Evolutionary conservation across 2,113 vertebrate species (phyloP).

Genomic region (Clarias macrocephalus): DNA sequence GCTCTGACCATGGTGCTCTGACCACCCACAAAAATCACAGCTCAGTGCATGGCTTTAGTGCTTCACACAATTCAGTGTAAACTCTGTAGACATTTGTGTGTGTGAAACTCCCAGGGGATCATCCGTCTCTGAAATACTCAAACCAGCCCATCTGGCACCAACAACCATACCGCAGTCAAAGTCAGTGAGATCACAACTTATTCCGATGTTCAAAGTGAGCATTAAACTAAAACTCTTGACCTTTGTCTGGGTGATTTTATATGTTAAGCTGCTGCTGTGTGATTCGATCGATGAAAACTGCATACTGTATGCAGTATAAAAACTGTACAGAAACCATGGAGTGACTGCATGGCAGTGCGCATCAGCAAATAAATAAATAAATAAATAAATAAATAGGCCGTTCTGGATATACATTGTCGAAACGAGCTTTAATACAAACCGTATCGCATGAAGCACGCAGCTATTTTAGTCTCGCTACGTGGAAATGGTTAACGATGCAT

Average conservation of each 20-base stretch:
- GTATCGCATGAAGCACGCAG: neutral
- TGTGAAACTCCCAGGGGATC: neutral
- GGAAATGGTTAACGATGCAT: conserved; percentile 35
- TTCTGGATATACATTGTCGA: conserved; percentile 15
- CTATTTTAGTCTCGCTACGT: conserved; percentile 32
- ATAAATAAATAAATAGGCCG: neutral
- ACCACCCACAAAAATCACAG: too few species aligned
- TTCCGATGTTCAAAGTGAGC: neutral
- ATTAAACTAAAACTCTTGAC: neutral
- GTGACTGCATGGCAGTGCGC: neutral
- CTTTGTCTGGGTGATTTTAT: neutral
- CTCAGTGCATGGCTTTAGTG: neutral
- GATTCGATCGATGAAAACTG: neutral
- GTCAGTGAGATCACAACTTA: neutral
- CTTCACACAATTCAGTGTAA: neutral
- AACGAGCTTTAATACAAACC: conserved; percentile 4
- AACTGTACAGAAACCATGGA: neutral
- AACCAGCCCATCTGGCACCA: conserved; percentile 2
- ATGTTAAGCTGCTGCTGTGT: neutral
- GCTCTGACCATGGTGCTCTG: neutral
- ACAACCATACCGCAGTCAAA: neutral
- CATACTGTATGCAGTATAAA: neutral
- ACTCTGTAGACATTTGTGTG: neutral
- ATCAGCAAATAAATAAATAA: neutral
- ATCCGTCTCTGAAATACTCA: neutral